Conservation (phyloP, 2,113 vertebrate species). For the Pangasianodon gigas region DNA sequence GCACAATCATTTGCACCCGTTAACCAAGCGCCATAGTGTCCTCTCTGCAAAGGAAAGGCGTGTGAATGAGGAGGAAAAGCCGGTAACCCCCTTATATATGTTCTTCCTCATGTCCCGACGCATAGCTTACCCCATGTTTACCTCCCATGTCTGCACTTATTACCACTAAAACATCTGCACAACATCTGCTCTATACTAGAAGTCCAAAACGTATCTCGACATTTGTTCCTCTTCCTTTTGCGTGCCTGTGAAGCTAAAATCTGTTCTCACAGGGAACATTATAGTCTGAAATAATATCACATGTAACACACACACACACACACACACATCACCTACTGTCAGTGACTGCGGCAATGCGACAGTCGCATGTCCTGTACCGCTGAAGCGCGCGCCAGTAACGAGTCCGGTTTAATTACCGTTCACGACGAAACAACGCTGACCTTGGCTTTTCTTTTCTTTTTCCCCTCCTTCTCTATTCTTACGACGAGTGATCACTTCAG, state of each 20-base stretch:
- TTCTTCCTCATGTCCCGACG: background rate
- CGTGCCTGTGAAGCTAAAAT: background rate
- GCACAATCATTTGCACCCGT: too few relatives aligned
- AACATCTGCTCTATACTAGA: background rate
- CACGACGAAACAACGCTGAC: background rate
- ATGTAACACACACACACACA: constrained; percentile 12
- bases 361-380: constrained; percentile 51
- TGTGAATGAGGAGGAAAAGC: background rate
- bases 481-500: background rate
- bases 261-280: background rate
- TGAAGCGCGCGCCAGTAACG: constrained; percentile 3
- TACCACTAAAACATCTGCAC: background rate
- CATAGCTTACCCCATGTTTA: background rate
- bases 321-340: constrained; percentile 39
- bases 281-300: background rate
- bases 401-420: background rate
- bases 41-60: background rate
- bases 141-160: background rate
- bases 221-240: background rate
- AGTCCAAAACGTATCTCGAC: background rate
- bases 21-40: background rate
- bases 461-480: background rate
- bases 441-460: background rate
- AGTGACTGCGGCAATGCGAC: constrained; percentile 74
- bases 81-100: background rate